Conservation (phyloP, 1,140 invertebrate species). For the Pomacea maculata region DNA sequence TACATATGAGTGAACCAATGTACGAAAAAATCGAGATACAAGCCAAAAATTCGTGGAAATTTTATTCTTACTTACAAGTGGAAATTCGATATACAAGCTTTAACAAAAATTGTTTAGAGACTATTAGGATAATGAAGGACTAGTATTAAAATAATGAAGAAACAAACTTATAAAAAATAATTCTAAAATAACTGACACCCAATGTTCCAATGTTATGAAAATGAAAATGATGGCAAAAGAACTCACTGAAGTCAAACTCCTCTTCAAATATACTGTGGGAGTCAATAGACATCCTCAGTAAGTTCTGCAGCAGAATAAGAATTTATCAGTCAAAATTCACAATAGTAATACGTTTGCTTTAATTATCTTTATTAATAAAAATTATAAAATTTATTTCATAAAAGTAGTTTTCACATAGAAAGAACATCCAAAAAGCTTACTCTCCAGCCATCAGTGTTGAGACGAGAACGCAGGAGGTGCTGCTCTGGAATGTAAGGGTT, state of each 20-base stretch:
- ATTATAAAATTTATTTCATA: neutral
- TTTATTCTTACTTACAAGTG: too few relatives aligned
- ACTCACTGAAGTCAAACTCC: constrained; percentile 80
- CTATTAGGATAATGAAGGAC: neutral
- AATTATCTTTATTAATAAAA: too few relatives aligned
- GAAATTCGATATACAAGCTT: too few relatives aligned
- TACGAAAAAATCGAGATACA: too few relatives aligned
- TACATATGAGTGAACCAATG: too few relatives aligned
- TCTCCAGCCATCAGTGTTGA: constrained; percentile 62
- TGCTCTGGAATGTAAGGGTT: constrained; percentile 70
- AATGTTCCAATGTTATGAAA: neutral
- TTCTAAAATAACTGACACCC: neutral
- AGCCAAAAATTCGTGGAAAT: too few relatives aligned
- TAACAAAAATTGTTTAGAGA: neutral
- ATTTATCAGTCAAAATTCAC: neutral
- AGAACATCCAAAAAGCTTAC: constrained; percentile 44
- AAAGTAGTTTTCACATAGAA: neutral
- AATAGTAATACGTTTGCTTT: too few relatives aligned
- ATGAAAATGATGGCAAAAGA: constrained; percentile 24
- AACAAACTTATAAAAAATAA: neutral
- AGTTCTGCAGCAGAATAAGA: constrained; percentile 63
- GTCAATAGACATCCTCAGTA: constrained; percentile 78
- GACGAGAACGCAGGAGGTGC: constrained; percentile 53
- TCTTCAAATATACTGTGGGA: constrained; percentile 80
- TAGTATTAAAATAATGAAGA: too few relatives aligned